A percentile compares a stretch with the other conserved stretches of the same genome.
These are phyloP conservation scores for Noctuana brunneofusca DNA, from an alignment of 2,888 invertebrate species.

Conservation along the genomic window DNA sequence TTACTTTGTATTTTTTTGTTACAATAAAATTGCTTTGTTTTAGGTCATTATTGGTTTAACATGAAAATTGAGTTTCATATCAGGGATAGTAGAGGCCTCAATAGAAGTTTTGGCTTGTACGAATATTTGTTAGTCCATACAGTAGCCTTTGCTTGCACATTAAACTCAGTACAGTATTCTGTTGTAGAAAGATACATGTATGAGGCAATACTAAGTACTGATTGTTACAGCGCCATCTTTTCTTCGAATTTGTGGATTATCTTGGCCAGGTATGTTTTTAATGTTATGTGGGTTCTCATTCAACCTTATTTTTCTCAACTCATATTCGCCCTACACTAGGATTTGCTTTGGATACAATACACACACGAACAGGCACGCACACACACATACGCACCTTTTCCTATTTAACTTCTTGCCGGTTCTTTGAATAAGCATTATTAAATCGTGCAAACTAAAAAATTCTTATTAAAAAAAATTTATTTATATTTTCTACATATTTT, in stretches of 20 bases:
- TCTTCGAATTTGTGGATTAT: conserved; percentile 63
- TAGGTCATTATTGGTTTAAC: conserved; percentile 63
- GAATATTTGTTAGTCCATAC: conserved; percentile 56
- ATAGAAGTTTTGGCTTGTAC: conserved; percentile 50
- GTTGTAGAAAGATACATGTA: conserved; percentile 54
- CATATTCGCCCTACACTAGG: no score
- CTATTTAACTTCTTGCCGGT: no score
- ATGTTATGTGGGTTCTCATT: not conserved
- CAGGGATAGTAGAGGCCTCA: not conserved
- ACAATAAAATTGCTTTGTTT: conserved; percentile 30
- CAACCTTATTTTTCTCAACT: no score
- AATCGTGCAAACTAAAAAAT: no score
- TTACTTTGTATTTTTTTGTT: no score
- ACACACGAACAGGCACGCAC: no score
- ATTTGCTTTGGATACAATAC: no score
- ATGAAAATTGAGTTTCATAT: conserved; percentile 48
- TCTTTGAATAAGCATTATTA: no score
- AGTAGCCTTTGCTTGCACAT: conserved; percentile 47
- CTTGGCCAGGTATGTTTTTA: conserved; percentile 55
- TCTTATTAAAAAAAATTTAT: no score
- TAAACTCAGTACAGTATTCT: conserved; percentile 51
- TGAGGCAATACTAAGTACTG: conserved; percentile 54
- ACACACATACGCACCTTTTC: no score
- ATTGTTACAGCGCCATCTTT: conserved; percentile 59
- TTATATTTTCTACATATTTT: conserved; percentile 33